Conservation (phyloP, 2,888 invertebrate genomes). For the Nomada hirtipes region DNA sequence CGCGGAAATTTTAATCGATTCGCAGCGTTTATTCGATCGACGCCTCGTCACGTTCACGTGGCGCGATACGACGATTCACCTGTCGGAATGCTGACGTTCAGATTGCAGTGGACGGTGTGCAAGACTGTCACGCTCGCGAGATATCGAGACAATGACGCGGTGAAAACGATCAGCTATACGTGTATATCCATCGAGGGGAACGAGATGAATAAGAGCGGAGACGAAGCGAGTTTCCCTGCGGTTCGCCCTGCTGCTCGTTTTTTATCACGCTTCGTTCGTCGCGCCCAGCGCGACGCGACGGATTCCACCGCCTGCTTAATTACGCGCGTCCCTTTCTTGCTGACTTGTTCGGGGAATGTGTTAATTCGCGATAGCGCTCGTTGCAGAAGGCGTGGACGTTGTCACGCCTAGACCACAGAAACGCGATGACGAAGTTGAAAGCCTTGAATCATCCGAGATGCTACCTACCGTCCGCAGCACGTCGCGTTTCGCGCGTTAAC, state of each 20-base stretch:
- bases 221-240: constrained; percentile 7
- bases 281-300: constrained; percentile 18
- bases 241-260: not conserved
- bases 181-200: too few species aligned
- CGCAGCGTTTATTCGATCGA: constrained; percentile 14
- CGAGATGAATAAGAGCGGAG: not conserved
- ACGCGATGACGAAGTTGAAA: constrained; percentile 41
- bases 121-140: constrained; percentile 37
- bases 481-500: constrained; percentile 1
- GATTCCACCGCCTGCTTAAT: constrained; percentile 41
- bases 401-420: constrained; percentile 43
- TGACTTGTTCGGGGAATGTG: constrained; percentile 35
- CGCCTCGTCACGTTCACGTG: not conserved
- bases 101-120: constrained; percentile 14
- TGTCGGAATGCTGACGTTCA: not conserved
- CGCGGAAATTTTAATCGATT: constrained; percentile 21
- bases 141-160: constrained; percentile 39
- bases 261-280: constrained; percentile 13
- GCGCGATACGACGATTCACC: constrained; percentile 22
- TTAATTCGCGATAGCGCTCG: constrained; percentile 46
- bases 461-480: constrained; percentile 21
- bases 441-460: constrained; percentile 30
- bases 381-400: constrained; percentile 41
- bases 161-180: constrained; percentile 29
- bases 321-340: constrained; percentile 37